Conservation (phyloP, 1,140 invertebrate species). For the Hylyphantes graminicola region DNA sequence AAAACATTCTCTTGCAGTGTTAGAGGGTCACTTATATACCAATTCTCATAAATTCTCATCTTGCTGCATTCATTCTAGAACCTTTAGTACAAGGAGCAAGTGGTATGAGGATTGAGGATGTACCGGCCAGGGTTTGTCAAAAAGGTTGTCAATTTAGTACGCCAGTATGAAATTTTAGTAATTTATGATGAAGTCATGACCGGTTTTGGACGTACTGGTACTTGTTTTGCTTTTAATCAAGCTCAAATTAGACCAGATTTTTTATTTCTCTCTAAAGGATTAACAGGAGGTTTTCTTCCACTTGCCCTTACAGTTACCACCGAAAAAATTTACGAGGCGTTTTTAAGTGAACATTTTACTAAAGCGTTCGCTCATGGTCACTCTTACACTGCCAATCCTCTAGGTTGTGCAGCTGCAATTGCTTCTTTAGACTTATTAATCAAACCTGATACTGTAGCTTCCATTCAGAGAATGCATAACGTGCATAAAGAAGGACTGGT, state of each 20-base stretch:
- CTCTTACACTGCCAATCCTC: background rate
- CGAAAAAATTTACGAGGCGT: background rate
- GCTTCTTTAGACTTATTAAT: conserved; percentile 1
- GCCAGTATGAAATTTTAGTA: background rate
- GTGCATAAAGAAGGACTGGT: too few species aligned
- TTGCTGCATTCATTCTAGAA: too few species aligned
- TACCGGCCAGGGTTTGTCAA: background rate
- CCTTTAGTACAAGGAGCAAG: too few species aligned
- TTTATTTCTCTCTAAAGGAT: conserved; percentile 1
- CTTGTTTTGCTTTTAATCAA: too few species aligned
- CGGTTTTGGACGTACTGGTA: background rate
- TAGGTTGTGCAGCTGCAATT: conserved; percentile 14
- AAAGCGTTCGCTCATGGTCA: background rate
- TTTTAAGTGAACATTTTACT: too few species aligned
- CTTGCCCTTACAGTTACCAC: background rate
- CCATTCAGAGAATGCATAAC: too few species aligned
- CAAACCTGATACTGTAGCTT: background rate
- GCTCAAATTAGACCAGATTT: background rate
- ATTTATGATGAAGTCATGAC: background rate
- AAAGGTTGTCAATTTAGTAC: too few species aligned
- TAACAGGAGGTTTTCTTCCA: conserved; percentile 1
- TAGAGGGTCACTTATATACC: background rate
- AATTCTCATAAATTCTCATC: too few species aligned
- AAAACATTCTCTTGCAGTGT: background rate
- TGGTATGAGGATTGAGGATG: background rate